Evolutionary conservation across 2,888 invertebrate species (phyloP), one percentile per base, ranked within the genome.

Genomic region (Physocephala rufipes): DNA sequence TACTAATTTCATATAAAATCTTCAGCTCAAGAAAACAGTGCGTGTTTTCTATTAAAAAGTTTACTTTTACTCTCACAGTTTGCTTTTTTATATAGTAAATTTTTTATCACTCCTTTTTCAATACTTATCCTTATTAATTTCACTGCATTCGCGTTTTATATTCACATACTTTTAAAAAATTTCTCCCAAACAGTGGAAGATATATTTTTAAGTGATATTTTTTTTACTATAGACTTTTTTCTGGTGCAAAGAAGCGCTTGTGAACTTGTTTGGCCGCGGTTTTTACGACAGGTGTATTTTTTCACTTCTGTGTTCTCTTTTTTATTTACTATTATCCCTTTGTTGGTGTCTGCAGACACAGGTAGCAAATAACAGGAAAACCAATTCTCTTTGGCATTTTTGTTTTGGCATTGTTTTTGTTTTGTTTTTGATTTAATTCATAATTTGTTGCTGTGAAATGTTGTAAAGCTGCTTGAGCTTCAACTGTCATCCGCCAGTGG

Each of bases 371-470:
- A 49, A 12, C 49, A 53, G 4, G 49, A 53, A 21, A 53, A 21
- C 53, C 62, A 43, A 62, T 43, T 12, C 19, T 36, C 43, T 62
- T 62, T 43, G 43, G 62, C 36, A 21, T 43, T 62, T 62, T 53
- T 36, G 30, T 63, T 24, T 64, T 51, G 30, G n/a, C 21, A 30
- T 51, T 21, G 63, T 63, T 64, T 26, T 62, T 19, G 4, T 66
- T 36, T 53, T 66, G 2, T 66, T 43, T 13, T 67, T 45, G 59
- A 59, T 67, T 67, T 67, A 59, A 67, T 67, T 67, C 67, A 67
- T 67, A 61, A 67, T 67, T 61, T 30, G 61, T 19, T 49, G 19
- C 28, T 45, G 26, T 67, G 62, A 53, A 66, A 66, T 43, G 66
- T 36, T 51, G 65, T 62, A 43, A 30, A 21, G 43, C 62, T 62